Evolutionary conservation across 2,113 vertebrate genomes (phyloP).

Genomic region (Ctenomys sociabilis): DNA sequence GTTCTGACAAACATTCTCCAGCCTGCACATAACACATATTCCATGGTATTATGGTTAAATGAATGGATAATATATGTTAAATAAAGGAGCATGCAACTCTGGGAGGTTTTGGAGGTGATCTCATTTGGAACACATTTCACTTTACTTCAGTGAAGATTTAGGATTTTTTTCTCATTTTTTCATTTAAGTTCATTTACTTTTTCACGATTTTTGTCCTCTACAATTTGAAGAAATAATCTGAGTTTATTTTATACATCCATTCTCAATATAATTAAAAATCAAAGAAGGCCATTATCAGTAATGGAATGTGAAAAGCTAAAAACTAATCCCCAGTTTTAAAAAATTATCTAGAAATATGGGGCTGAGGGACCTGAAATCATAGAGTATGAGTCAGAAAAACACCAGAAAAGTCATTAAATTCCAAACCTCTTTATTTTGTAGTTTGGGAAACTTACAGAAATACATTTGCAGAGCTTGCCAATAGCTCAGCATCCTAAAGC

Average conservation of each 20-base stretch:
- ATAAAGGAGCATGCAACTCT: too few relatives aligned
- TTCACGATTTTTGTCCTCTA: background rate
- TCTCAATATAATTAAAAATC: conserved; percentile 2
- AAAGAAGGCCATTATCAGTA: background rate
- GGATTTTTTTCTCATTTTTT: background rate
- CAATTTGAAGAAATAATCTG: background rate
- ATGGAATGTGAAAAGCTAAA: background rate
- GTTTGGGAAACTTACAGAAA: conserved; percentile 9
- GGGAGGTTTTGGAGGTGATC: background rate
- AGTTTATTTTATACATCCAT: background rate
- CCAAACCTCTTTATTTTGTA: background rate
- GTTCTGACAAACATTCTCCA: background rate
- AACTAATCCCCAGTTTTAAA: background rate
- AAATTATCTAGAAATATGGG: conserved; percentile 30
- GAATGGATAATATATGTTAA: background rate
- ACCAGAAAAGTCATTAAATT: background rate
- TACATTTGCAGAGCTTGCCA: background rate
- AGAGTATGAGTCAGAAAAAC: conserved; percentile 27
- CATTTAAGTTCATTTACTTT: conserved; percentile 29
- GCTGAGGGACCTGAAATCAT: background rate
- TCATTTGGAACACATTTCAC: background rate
- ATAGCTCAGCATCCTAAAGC: too few relatives aligned
- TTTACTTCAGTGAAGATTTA: background rate
- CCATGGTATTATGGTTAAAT: background rate
- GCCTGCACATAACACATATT: background rate